These are phyloP conservation scores for Tenrec ecaudatus DNA, from an alignment of 2,113 vertebrate genomes.

Conservation along the genomic window DNA sequence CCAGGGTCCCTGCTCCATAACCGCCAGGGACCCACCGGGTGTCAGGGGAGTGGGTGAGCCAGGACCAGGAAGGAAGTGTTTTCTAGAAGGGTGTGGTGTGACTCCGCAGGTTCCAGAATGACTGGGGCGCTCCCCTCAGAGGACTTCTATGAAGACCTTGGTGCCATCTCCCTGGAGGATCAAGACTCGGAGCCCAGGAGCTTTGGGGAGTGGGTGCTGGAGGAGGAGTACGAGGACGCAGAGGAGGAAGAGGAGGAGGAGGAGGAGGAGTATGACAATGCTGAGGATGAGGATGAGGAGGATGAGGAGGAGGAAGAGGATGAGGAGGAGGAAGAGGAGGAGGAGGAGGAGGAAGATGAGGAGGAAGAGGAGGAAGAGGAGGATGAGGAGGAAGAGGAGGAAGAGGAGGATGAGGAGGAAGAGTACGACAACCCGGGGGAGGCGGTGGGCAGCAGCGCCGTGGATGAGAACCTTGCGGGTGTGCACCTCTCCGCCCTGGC, in stretches of 20 bases:
- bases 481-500: neutral
- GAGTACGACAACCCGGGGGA: too few species aligned
- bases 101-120: conserved; percentile 23
- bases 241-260: neutral
- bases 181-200: neutral
- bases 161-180: neutral
- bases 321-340: neutral
- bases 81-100: neutral
- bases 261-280: neutral
- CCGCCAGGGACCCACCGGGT: neutral
- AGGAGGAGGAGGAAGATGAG: neutral
- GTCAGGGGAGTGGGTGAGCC: neutral
- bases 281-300: rapidly evolving
- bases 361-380: rapidly evolving
- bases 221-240: conserved; percentile 2
- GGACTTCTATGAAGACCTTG: conserved; percentile 64
- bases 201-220: neutral
- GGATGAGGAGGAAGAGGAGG: neutral
- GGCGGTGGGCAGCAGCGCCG: too few species aligned
- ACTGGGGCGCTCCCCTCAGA: neutral
- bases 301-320: neutral
- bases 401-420: neutral
- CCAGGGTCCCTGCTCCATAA: neutral
- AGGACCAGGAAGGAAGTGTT: neutral
- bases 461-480: rapidly evolving